phyloP scores from a whole-genome alignment of 64 coral and sea anemone species.

The Dendrophyllia cribrosa region DNA sequence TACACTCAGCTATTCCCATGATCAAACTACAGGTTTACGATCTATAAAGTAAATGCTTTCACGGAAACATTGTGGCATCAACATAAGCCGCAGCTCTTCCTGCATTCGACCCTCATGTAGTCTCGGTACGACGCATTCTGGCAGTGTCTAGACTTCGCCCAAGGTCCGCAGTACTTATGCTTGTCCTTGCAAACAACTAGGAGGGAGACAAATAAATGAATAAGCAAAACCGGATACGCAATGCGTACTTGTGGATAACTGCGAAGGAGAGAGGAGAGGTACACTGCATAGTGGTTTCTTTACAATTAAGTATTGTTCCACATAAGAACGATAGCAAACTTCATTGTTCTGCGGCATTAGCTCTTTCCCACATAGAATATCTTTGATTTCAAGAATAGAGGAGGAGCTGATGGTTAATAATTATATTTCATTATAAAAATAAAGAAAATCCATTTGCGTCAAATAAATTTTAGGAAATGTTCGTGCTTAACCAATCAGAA shows the following conservation, averaged over 20 bases:
- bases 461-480: no score
- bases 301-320: no score
- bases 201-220: not conserved
- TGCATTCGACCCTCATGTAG: constrained; percentile 66
- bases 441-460: no score
- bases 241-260: not conserved
- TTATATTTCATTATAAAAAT: no score
- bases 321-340: no score
- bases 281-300: no score
- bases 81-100: constrained; percentile 63
- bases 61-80: not conserved
- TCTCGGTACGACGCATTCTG: not conserved
- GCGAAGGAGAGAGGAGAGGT: not conserved
- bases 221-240: not conserved
- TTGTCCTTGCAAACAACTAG: constrained; percentile 3
- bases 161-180: constrained; percentile 21
- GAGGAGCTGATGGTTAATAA: no score
- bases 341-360: no score
- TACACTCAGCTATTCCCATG: no score
- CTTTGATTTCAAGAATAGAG: no score
- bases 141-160: constrained; percentile 50
- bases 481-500: no score
- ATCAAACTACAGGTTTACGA: not conserved
- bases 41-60: not conserved
- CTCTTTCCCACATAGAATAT: no score